These are phyloP conservation scores for Eupsilia transversa DNA, from an alignment of 2,888 invertebrate species.

Conservation along the genomic window DNA sequence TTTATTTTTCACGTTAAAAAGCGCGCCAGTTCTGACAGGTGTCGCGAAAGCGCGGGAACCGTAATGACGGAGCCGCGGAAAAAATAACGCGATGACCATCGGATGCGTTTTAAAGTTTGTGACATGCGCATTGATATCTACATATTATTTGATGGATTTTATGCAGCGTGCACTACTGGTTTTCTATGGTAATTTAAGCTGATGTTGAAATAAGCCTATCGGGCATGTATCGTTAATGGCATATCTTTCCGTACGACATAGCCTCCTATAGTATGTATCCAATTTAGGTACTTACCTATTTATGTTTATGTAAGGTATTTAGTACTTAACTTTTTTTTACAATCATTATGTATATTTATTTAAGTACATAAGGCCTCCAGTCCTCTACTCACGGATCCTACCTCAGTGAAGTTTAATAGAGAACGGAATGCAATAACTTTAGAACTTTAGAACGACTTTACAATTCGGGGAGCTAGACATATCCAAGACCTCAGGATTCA, in stretches of 20 bases:
- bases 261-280: neutral
- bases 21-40: constrained; percentile 76
- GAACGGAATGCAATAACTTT: neutral
- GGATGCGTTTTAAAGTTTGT: constrained; percentile 72
- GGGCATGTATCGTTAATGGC: neutral
- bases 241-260: neutral
- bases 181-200: neutral
- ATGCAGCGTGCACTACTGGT: constrained; percentile 23
- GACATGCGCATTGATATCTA: constrained; percentile 79
- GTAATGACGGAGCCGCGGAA: constrained; percentile 79
- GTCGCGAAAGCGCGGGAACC: constrained; percentile 80
- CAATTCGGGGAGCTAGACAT: neutral
- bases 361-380: too few relatives aligned
- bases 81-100: constrained; percentile 74
- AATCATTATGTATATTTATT: neutral
- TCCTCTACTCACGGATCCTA: too few relatives aligned
- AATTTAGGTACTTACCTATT: neutral
- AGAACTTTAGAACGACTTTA: neutral
- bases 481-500: neutral
- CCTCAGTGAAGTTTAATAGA: too few relatives aligned
- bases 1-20: constrained; percentile 47
- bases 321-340: neutral
- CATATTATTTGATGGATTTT: constrained; percentile 37
- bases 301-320: neutral
- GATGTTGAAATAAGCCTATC: neutral